A percentile compares a stretch with the other conserved stretches of the same genome.
These are phyloP conservation scores for Chloroclystis v-ata DNA, from an alignment of 2,888 invertebrate species.

Conservation along the genomic window DNA sequence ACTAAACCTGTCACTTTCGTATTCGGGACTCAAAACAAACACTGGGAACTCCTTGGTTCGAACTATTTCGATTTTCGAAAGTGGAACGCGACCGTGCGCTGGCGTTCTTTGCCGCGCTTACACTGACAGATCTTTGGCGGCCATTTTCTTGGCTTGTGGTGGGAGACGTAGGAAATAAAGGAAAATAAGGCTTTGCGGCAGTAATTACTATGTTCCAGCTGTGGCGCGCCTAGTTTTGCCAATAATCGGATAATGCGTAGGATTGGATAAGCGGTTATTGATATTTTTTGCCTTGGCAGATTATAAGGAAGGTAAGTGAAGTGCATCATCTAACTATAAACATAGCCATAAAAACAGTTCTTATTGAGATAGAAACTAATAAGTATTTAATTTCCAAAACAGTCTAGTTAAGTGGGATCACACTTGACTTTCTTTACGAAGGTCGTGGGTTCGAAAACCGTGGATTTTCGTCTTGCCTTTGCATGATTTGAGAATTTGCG, in stretches of 20 bases:
- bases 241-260: slow-evolving; percentile 21
- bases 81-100: slow-evolving; percentile 47
- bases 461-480: too few species aligned
- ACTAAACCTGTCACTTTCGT: slow-evolving; percentile 25
- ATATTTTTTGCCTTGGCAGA: neutral
- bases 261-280: slow-evolving; percentile 10
- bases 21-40: slow-evolving; percentile 19
- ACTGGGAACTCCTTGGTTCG: slow-evolving; percentile 31
- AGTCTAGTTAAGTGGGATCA: too few species aligned
- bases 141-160: slow-evolving; percentile 63
- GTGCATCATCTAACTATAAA: too few species aligned
- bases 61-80: slow-evolving; percentile 31
- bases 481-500: too few species aligned
- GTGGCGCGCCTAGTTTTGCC: slow-evolving; percentile 11
- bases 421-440: too few species aligned
- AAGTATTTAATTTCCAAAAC: too few species aligned
- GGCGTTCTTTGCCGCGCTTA: slow-evolving; percentile 57
- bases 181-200: slow-evolving; percentile 50
- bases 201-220: slow-evolving; percentile 7
- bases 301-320: too few species aligned
- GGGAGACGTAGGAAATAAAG: slow-evolving; percentile 66
- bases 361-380: too few species aligned
- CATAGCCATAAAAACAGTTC: too few species aligned
- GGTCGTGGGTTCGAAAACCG: too few species aligned
- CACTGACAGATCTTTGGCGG: slow-evolving; percentile 53